Conservation (phyloP, 2,113 vertebrate species). For the Zosterops pallidus region DNA sequence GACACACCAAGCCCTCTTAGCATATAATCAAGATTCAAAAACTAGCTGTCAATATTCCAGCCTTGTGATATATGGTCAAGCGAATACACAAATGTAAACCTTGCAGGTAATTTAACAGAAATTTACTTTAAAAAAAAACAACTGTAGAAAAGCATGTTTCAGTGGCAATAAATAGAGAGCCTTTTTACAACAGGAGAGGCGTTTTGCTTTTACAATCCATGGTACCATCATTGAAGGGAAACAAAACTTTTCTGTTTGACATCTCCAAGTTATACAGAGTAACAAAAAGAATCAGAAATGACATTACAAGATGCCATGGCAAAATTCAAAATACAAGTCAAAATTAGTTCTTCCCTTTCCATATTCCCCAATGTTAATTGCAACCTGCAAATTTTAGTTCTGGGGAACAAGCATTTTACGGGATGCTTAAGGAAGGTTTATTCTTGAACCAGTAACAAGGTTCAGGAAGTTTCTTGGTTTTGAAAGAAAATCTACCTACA, state of each 20-base stretch:
- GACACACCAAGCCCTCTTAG: not conserved
- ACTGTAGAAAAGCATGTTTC: not conserved
- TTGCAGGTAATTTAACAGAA: not conserved
- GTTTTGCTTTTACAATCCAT: not conserved
- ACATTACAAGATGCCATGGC: not conserved
- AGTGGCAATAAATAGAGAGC: not conserved
- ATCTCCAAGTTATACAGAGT: not conserved
- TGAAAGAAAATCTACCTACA: not conserved
- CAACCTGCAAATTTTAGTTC: not conserved
- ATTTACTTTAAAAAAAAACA: not conserved
- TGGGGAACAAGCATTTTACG: not conserved
- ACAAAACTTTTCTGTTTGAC: not conserved
- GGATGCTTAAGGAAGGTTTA: not conserved
- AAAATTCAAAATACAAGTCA: not conserved
- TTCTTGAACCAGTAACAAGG: not conserved
- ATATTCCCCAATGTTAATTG: not conserved
- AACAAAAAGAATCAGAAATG: not conserved
- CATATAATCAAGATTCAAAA: not conserved
- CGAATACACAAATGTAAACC: not conserved
- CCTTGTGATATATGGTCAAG: not conserved
- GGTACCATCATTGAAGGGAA: not conserved
- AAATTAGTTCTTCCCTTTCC: not conserved
- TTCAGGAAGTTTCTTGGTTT: not conserved
- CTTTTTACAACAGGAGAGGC: not conserved
- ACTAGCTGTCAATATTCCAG: not conserved